Conservation (phyloP, 2,888 invertebrate species). For the Gryllus longicercus region DNA sequence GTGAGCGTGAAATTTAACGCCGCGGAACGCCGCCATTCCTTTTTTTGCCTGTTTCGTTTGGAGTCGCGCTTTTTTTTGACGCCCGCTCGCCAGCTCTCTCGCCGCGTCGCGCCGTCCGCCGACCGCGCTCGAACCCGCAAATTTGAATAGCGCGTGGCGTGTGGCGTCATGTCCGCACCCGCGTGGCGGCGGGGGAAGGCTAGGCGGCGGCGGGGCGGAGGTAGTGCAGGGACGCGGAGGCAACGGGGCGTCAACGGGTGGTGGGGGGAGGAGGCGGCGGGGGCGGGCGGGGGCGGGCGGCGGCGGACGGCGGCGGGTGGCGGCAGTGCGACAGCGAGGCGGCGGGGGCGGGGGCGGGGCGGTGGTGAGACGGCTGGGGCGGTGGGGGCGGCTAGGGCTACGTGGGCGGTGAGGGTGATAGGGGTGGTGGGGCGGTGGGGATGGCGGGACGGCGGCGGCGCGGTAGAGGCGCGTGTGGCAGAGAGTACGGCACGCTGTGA, state of each 20-base stretch:
- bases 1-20: background rate
- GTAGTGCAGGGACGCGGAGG: too few relatives aligned
- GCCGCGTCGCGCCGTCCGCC: background rate
- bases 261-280: too few relatives aligned
- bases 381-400: background rate
- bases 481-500: background rate
- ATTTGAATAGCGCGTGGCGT: background rate
- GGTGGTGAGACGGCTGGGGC: background rate
- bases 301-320: too few relatives aligned
- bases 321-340: too few relatives aligned
- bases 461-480: too few relatives aligned
- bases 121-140: background rate
- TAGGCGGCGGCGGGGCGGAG: too few relatives aligned
- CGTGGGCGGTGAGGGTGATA: too few relatives aligned
- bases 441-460: too few relatives aligned
- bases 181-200: background rate
- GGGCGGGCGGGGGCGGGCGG: too few relatives aligned
- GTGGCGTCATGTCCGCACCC: background rate
- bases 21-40: background rate
- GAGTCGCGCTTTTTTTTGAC: background rate
- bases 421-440: too few relatives aligned
- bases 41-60: background rate
- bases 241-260: too few relatives aligned
- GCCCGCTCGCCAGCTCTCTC: background rate
- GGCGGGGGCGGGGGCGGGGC: background rate